Evolutionary conservation across 2,888 invertebrate species (phyloP).

Genomic region (Mamestra brassicae): DNA sequence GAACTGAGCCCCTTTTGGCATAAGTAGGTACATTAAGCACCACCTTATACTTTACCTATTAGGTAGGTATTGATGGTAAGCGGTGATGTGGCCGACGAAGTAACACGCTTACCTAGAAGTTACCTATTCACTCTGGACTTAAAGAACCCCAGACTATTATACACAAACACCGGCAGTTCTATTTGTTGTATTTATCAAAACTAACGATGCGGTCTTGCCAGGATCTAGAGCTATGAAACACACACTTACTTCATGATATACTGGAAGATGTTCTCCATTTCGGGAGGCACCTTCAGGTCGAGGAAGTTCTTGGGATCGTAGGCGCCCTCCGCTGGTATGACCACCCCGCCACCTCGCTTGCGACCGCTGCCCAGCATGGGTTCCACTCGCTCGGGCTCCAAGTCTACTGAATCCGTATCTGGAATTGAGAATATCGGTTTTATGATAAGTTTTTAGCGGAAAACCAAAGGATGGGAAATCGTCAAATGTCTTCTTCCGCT

Average conservation of each 20-base stretch:
- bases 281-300: conserved; percentile 94
- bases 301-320: conserved; percentile 97
- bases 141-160: too few relatives aligned
- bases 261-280: conserved; percentile 97
- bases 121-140: too few relatives aligned
- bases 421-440: conserved; percentile 27
- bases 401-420: conserved; percentile 86
- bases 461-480: too few relatives aligned
- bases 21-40: too few relatives aligned
- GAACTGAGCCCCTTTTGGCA: too few relatives aligned
- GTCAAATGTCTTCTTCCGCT: too few relatives aligned
- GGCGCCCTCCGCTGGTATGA: conserved; percentile 89
- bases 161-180: too few relatives aligned
- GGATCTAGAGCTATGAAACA: background rate
- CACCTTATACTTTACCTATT: too few relatives aligned
- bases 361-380: conserved; percentile 75
- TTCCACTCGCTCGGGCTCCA: conserved; percentile 74
- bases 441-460: background rate
- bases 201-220: background rate
- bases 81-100: too few relatives aligned
- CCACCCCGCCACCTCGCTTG: conserved; percentile 80
- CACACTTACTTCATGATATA: conserved; percentile 95
- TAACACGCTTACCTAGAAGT: too few relatives aligned
- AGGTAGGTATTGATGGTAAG: too few relatives aligned
- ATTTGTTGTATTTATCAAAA: too few relatives aligned